A percentile compares a stretch with the other conserved stretches of the same genome.
Evolutionary conservation across 2,797 vertebrate genomes (phyloP).

Genomic region (Decapterus maruadsi): DNA sequence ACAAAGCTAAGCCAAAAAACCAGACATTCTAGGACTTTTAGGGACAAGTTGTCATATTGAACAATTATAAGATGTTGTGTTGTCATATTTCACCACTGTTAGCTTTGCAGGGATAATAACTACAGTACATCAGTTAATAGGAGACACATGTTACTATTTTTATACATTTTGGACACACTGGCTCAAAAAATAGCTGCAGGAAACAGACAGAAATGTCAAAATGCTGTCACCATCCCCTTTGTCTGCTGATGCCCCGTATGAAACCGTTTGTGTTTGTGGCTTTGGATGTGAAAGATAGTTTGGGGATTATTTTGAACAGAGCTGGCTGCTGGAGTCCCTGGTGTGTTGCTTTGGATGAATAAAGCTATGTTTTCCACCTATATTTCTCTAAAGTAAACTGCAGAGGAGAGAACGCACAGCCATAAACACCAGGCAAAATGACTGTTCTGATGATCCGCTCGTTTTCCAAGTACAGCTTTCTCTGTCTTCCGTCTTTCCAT

Average conservation of each 20-base stretch:
- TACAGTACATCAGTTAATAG: too few species aligned
- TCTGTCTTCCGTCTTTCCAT: not conserved
- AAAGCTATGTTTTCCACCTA: not conserved
- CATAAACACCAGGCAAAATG: constrained; percentile 2
- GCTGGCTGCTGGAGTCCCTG: not conserved
- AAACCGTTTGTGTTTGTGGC: not conserved
- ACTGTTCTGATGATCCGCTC: too few species aligned
- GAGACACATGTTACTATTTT: too few species aligned
- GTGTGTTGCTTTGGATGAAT: constrained; percentile 8
- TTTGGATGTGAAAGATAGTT: constrained; percentile 6
- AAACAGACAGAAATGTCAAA: too few species aligned
- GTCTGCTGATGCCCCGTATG: not conserved
- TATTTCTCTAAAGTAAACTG: constrained; percentile 11
- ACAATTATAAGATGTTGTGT: too few species aligned
- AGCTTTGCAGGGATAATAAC: too few species aligned
- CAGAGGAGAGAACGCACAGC: not conserved
- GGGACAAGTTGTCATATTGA: too few species aligned
- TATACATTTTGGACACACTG: too few species aligned
- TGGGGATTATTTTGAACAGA: constrained; percentile 20
- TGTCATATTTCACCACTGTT: too few species aligned
- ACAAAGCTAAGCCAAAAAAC: not conserved
- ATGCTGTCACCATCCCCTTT: too few species aligned
- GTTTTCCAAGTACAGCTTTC: not conserved
- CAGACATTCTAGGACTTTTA: too few species aligned
- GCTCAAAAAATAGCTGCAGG: too few species aligned